Base-by-base conservation (phyloP, 2,888 invertebrate species). In the Macrophya alboannulata region DNA sequence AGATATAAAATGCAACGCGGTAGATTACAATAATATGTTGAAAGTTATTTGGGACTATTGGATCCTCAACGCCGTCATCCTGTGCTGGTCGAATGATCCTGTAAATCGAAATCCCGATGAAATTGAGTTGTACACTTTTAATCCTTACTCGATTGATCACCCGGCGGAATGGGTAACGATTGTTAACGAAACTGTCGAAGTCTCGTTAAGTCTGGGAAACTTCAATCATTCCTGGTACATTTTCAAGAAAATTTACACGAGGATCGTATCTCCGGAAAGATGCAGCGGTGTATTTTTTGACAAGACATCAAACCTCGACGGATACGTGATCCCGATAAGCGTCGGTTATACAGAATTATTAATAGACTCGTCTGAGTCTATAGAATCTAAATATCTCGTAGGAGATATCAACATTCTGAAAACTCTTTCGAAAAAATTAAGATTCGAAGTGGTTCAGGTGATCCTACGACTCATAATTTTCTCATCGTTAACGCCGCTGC, bases 281-380 rank as follows among this genome's bases (percentile, higher is more conserved):
- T 77, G 77, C 55, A 10, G 37, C 8, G 15, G 55, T 55, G 3
- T 77, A 48, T 77, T 17, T 48, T 77, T 77, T n/a, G 77, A 77
- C 51, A 77, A 77, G 31, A 77, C 77, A 51, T n/a, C 17, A 37
- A 77, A 77, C 37, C 77, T 77, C 37, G 77, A 55, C 3, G 77
- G 77, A 8, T 77, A 77, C 77, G 55, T 55, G 48, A 55, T 77
- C 3, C 77, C 77, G 55, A n/a, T 31, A 17, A 77, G 77, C 77
- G 4, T 25, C 0, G 4, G n/a, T 43, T 3, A 31, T 51, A 37
- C 55, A 37, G 31, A 3, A n/a, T 5, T 77, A 4, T n/a, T 37
- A 4, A 6, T 17, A 31, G 17, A 37, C 48, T 1, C 12, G 4
- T 37, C 9, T 0, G 48, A 48, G 37, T 8, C 77, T 31, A 3